Conservation (phyloP, 1,140 invertebrate genomes). For the Drosophila grimshawi region DNA sequence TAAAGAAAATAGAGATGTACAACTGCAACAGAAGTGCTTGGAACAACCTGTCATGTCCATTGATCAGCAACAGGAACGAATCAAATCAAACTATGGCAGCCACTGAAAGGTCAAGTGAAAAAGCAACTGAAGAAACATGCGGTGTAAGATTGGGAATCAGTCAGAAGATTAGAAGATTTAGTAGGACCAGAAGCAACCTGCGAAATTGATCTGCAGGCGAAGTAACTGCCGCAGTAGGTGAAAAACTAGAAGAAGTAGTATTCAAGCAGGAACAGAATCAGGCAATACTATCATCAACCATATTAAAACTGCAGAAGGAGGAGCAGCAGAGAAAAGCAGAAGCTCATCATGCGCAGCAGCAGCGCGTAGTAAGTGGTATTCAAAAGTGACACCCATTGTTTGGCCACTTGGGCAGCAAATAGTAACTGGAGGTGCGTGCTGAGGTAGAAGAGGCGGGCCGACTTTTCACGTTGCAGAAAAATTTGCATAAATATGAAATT, state of each 20-base stretch:
- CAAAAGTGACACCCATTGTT: constrained; percentile 17
- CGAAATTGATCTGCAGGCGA: too few relatives aligned
- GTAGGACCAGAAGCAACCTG: too few relatives aligned
- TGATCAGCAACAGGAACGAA: not conserved
- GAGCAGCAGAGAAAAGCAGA: not conserved
- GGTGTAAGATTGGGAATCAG: not conserved
- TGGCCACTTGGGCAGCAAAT: not conserved
- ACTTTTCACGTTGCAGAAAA: constrained; percentile 6
- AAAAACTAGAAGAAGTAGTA: not conserved
- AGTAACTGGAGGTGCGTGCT: constrained; percentile 15
- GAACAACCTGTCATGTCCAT: too few relatives aligned
- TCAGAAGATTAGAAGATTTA: too few relatives aligned
- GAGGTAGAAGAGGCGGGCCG: not conserved
- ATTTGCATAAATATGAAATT: constrained; percentile 82
- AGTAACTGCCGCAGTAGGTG: not conserved
- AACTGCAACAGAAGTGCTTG: too few relatives aligned
- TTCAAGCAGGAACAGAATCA: not conserved
- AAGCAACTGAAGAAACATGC: not conserved
- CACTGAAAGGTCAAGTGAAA: too few relatives aligned
- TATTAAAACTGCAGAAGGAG: not conserved
- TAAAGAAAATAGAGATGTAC: too few relatives aligned
- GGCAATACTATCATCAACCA: not conserved
- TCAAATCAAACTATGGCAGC: not conserved
- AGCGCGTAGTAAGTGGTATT: not conserved
- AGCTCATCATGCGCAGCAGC: not conserved